Evolutionary conservation across 2,113 vertebrate species (phyloP).

Genomic region (Callaeas wilsoni): DNA sequence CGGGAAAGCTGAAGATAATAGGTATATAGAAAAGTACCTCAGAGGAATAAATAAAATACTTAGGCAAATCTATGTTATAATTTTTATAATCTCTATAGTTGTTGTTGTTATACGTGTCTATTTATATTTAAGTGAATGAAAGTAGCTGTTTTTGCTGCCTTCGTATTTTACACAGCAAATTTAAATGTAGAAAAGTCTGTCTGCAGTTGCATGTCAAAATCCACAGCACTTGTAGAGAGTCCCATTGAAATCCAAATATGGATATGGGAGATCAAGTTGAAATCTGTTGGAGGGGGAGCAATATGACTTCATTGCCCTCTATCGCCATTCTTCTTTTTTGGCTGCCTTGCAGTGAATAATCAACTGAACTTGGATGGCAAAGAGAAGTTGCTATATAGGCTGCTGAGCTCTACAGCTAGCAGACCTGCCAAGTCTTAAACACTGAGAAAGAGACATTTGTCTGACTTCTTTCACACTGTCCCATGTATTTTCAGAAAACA

Average conservation of each 20-base stretch:
- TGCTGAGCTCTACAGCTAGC: conserved; percentile 31
- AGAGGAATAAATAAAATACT: not conserved
- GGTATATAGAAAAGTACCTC: not conserved
- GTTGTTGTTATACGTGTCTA: not conserved
- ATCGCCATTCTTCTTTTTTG: conserved; percentile 23
- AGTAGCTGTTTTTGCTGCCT: not conserved
- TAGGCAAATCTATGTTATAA: not conserved
- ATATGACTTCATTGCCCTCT: conserved; percentile 48
- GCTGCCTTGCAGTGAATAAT: conserved; percentile 35
- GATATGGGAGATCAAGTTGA: not conserved
- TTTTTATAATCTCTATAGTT: not conserved
- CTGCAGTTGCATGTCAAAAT: not conserved
- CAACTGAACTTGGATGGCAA: conserved; percentile 39
- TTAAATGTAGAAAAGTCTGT: not conserved
- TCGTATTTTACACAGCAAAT: not conserved
- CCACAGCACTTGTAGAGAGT: not conserved
- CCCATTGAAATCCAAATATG: conserved; percentile 21
- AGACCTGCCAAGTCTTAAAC: conserved; percentile 47
- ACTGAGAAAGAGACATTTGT: conserved; percentile 57
- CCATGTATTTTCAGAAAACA: conserved; percentile 65
- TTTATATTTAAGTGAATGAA: not conserved
- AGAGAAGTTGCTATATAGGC: conserved; percentile 34
- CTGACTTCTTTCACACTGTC: conserved; percentile 59
- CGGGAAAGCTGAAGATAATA: not conserved
- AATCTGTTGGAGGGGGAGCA: not conserved